Evolutionary conservation across 2,797 vertebrate species (phyloP), one percentile per base, ranked within the genome.

Genomic region (Spinibarbus caldwelli): DNA sequence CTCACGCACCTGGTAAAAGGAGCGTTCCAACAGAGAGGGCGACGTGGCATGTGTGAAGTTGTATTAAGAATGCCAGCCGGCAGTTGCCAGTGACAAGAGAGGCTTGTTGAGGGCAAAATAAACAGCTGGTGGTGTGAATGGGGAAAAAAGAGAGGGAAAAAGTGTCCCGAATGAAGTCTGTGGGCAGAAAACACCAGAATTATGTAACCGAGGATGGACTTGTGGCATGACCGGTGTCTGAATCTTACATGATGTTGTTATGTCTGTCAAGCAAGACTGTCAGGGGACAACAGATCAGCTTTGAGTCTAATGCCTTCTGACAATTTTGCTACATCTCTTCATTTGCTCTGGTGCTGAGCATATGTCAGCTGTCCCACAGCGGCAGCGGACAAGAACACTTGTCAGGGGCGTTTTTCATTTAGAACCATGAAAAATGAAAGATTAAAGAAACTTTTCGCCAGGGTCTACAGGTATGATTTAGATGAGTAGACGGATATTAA

Each of bases 221-320:
- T 77, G 82, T 85, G 87, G 36, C 43, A 83, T 83, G 80, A 85
- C 71, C 76, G 86, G 88, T 84, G 36, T 86, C 81, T 87, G 52
- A 79, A 87, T 90, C 75, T 87, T 84, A 85, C n/a, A n/a, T n/a
- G 26, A 86, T 59, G 80, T 84, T 89, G 72, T 85, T 90, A 72
- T 78, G 83, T 90, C 77, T 91, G 90, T 82, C 84, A 88, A 82
- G 67, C 83, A 70, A 73, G 82, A 21, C 68, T 89, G 90, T 90
- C 87, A 8, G 73, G 88, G 83, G 91, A 84, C 86, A 82, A 80
- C 78, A 87, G 73, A 89, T 82, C 79, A 77, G 59, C 85, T 91
- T 88, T 91, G 91, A 93, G 87, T 86, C 80, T 89, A 90, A 93
- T 89, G 81, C 77, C 78, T 90, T 79, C 76, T 91, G 92, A 92